Base-by-base conservation (phyloP, 2,797 vertebrate species). In the Vipera latastei region DNA sequence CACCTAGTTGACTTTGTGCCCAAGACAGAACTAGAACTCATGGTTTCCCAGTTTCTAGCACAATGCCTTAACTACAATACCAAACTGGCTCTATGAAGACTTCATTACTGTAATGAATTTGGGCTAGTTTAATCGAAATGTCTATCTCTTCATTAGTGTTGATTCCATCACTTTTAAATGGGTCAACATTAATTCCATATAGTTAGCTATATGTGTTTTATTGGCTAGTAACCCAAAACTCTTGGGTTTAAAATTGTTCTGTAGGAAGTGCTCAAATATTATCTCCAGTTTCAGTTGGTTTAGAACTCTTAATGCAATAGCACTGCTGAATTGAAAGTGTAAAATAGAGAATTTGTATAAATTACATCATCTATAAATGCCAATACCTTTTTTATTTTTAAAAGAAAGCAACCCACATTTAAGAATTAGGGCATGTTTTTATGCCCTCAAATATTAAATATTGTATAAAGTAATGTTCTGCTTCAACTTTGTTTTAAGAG, bases 401-500 rank as follows among this genome's bases (percentile, higher is more conserved):
- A 89, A 93, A 63, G 1, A 48, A 0, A 9, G 4, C 9, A 78
- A 69, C 93, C 28, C 44, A 89, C 78, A 48, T 83, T 83, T 83
- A 83, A 25, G 78, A 48, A 83, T 83, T 48, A 48, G 9, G 4
- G 22, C 44, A 83, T 83, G 78, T 25, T 83, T 48, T 83, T 83
- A 83, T 48, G 25, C 11, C 20, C 8, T 56, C 56, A 88, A 44
- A 88, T 38, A 60, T 7, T 18, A 56, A 28, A 28, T 18, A 57
- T 32, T 59, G n/a, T 28, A 59, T 38, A 22, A 32, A 93, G 0
- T 26, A 89, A 92, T 11, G 25, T 95, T 25, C 14, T 7, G 83
- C 86, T 95, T 28, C 93, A 7, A 6, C 86, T 91, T 90, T 94
- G 87, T 83, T 20, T 83, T 93, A 95, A 89, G 92, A 95, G 92